Evolutionary conservation across 1,140 invertebrate genomes (phyloP).

Genomic region (Hetaerina americana): DNA sequence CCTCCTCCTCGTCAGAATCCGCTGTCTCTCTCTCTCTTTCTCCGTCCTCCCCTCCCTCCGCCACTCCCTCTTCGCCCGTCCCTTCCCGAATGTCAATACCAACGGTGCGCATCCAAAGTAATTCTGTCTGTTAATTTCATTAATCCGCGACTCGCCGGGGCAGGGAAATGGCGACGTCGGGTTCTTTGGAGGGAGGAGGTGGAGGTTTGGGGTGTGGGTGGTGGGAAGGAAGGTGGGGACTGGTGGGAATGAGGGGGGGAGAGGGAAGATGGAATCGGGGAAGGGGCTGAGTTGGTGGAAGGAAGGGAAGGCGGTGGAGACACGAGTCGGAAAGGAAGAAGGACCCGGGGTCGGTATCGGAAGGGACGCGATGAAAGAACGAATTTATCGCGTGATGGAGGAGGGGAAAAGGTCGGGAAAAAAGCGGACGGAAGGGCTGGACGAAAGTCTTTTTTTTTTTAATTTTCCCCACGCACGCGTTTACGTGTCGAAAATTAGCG

Average conservation of each 20-base stretch:
- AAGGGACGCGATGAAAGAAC: too few species aligned
- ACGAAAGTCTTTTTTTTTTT: too few species aligned
- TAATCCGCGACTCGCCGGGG: slow-evolving; percentile 16
- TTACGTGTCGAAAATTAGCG: too few species aligned
- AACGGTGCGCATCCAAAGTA: slow-evolving; percentile 11
- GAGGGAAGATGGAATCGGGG: neutral
- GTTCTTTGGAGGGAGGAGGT: neutral
- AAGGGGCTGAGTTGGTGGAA: neutral
- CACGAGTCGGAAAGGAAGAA: neutral
- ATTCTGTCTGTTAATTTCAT: slow-evolving; percentile 13
- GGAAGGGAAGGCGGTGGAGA: neutral
- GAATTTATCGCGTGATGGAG: too few species aligned
- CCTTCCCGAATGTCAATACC: slow-evolving; percentile 9
- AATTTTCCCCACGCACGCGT: too few species aligned
- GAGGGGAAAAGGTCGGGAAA: too few species aligned
- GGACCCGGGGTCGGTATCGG: too few species aligned
- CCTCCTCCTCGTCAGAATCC: neutral
- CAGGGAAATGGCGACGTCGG: slow-evolving; percentile 20
- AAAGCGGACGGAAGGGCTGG: too few species aligned
- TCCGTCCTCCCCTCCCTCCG: neutral
- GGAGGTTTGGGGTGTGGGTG: too few species aligned
- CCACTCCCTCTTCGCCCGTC: neutral
- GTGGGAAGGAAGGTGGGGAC: too few species aligned
- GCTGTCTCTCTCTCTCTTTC: neutral
- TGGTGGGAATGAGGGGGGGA: neutral